Conservation (phyloP, 2,113 vertebrate genomes). For the Dipodomys merriami region DNA sequence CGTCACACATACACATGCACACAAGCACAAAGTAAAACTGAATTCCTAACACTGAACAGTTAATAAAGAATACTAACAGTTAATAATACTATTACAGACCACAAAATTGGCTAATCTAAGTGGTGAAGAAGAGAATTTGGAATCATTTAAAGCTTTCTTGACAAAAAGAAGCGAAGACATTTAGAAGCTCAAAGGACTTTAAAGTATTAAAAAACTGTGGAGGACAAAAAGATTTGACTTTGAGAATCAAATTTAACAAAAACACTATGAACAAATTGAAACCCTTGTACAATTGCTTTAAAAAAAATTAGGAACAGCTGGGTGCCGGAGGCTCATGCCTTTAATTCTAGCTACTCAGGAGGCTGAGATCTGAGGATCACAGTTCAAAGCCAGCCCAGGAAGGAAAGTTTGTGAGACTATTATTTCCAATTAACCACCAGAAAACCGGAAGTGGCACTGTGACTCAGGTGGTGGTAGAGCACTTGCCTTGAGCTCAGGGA, state of each 20-base stretch:
- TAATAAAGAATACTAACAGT: background rate
- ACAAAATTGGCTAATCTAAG: slow-evolving; percentile 37
- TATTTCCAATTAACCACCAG: too few relatives aligned
- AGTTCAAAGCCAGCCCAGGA: too few relatives aligned
- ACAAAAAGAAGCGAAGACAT: slow-evolving; percentile 36
- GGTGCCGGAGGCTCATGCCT: too few relatives aligned
- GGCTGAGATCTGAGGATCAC: too few relatives aligned
- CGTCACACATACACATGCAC: too few relatives aligned
- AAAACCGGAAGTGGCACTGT: too few relatives aligned
- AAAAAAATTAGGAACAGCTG: background rate
- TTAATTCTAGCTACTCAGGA: too few relatives aligned
- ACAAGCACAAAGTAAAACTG: slow-evolving; percentile 4
- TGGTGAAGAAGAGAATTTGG: background rate
- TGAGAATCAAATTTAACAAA: slow-evolving; percentile 35
- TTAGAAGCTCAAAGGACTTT: background rate
- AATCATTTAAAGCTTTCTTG: slow-evolving; percentile 33
- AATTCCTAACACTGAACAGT: slow-evolving; percentile 16
- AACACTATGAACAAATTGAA: background rate
- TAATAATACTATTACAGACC: background rate
- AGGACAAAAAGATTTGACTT: background rate
- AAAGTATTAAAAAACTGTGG: slow-evolving; percentile 24
- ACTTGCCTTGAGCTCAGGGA: too few relatives aligned
- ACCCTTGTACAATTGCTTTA: too few relatives aligned
- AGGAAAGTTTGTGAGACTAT: too few relatives aligned
- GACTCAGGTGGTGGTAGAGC: too few relatives aligned